Evolutionary conservation across 2,888 invertebrate genomes (phyloP), one percentile per base, ranked within the genome.

Genomic region (Epinotia ramella): DNA sequence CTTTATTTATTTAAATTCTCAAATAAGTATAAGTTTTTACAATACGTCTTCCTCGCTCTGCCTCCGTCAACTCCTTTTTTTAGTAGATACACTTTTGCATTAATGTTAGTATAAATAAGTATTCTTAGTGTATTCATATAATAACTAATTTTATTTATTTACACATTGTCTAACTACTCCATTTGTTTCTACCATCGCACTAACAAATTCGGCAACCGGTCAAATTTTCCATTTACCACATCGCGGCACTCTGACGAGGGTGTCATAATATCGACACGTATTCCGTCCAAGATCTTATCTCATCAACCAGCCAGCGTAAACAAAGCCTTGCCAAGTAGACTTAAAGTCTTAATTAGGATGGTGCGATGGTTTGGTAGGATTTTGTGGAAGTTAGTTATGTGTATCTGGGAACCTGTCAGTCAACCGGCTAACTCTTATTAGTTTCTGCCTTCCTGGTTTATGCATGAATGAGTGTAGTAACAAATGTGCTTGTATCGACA

Each of bases 401-500:
- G 57, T 71, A 71, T 76, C 72, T 62, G 84, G 80, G 76, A 78
- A 80, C 83, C 88, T 88, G 91, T 90, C 91, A 87, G 86, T 88
- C 84, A 85, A 79, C 81, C 81, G 82, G 81, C 84, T 86, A 87
- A 87, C 87, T 88, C 90, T 88, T 91, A 91, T 91, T 91, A 90
- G 89, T 89, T 91, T 87, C 88, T 83, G 86, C 84, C 79, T 86
- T 86, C 85, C 82, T 90, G 90, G 91, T 89, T 92, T 89, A 92
- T 91, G 91, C 91, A 91, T 90, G 89, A 89, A 88, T 83, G 83
- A 84, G 80, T 81, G 73, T 60, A 46, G 84, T 86, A 84, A 87
- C 86, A 85, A 86, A 83, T 80, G 64, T 60, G 70, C 79, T 78
- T 73, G 81, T 83, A 82, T 86, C 85, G 83, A 83, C 63, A 64